A percentile compares a stretch with the other conserved stretches of the same genome.
Evolutionary conservation across 1,140 invertebrate species (phyloP).

Genomic region (Periplaneta americana): DNA sequence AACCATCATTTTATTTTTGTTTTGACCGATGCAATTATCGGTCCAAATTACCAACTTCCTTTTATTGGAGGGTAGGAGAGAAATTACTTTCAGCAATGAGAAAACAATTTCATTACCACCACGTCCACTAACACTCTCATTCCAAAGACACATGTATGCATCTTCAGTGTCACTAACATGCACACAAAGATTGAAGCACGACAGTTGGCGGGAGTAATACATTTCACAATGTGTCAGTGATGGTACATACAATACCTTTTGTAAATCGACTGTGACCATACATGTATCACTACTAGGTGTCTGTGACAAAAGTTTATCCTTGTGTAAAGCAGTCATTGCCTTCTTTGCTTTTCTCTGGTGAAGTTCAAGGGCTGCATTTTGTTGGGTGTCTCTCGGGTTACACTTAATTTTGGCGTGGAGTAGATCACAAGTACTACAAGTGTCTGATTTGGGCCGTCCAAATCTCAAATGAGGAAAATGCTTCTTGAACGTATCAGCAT

Average conservation of each 20-base stretch:
- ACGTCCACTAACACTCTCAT: not conserved
- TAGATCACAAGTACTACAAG: not conserved
- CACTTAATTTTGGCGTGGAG: not conserved
- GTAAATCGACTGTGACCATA: not conserved
- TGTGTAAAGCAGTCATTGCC: not conserved
- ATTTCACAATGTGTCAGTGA: not conserved
- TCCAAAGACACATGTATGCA: not conserved
- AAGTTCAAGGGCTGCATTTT: not conserved
- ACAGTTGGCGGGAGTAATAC: not conserved
- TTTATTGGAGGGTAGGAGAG: not conserved
- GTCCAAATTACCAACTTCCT: not conserved
- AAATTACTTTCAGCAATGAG: not conserved
- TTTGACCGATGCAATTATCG: not conserved
- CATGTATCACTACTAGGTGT: not conserved
- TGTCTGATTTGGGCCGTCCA: not conserved
- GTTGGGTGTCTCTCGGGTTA: not conserved
- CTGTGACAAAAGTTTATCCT: not conserved
- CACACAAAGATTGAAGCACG: not conserved
- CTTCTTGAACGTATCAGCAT: not conserved
- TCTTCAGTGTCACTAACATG: not conserved
- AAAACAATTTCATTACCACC: not conserved
- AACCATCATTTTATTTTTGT: slow-evolving; percentile 1
- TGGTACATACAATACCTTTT: not conserved
- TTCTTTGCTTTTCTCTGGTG: not conserved
- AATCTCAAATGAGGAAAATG: not conserved